Conservation (phyloP, 2,113 vertebrate genomes). For the Cricetomys ansorgei region DNA sequence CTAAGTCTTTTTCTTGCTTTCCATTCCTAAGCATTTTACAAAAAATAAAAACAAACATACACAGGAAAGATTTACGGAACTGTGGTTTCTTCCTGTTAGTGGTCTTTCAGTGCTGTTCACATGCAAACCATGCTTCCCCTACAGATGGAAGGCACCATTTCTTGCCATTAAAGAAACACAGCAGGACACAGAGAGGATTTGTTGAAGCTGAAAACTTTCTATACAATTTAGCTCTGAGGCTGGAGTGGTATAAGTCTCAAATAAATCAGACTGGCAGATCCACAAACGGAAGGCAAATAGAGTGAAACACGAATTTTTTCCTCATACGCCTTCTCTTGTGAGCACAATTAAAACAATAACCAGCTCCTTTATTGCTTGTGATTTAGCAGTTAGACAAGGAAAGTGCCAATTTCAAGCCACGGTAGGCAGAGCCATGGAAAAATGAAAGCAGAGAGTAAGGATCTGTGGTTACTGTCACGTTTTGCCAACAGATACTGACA, state of each 20-base stretch:
- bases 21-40: not conserved
- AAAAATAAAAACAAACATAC: conserved; percentile 4
- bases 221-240: conserved; percentile 82
- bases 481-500: conserved; percentile 45
- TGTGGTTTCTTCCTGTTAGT: conserved; percentile 31
- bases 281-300: conserved; percentile 76
- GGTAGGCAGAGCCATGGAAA: not conserved
- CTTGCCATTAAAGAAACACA: conserved; percentile 83
- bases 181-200: conserved; percentile 80
- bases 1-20: conserved; percentile 57
- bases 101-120: conserved; percentile 67
- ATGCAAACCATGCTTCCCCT: conserved; percentile 79
- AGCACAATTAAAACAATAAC: conserved; percentile 69
- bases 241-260: conserved; percentile 69
- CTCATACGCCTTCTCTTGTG: conserved; percentile 65
- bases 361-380: conserved; percentile 56
- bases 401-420: conserved; percentile 65
- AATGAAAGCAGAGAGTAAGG: conserved; percentile 49
- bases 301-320: conserved; percentile 57
- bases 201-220: conserved; percentile 80
- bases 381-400: conserved; percentile 64
- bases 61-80: conserved; percentile 36
- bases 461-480: not conserved
- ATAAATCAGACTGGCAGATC: conserved; percentile 72
- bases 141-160: conserved; percentile 81